Conservation (phyloP, 1,140 invertebrate genomes). For the fruit fly (Drosophila melanogaster) region DNA sequence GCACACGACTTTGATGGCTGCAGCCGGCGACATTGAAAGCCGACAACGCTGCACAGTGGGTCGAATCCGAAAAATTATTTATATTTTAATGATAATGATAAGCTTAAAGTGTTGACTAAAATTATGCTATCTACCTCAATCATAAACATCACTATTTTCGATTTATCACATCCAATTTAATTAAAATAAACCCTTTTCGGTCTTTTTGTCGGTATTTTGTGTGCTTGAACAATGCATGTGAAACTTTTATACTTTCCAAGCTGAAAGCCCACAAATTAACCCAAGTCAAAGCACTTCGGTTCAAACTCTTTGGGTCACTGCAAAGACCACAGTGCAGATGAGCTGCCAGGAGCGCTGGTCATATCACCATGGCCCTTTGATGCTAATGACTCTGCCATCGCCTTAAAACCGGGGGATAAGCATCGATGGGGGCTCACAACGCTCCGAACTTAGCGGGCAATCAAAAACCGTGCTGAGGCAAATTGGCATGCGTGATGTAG, state of each 20-base stretch:
- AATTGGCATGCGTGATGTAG: conserved; percentile 63
- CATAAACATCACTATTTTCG: no score
- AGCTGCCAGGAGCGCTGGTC: conserved; percentile 19
- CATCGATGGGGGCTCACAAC: conserved; percentile 33
- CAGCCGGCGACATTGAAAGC: conserved; percentile 22
- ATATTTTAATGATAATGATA: neutral
- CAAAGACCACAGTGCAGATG: conserved; percentile 25
- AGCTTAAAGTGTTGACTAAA: no score
- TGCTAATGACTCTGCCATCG: conserved; percentile 61
- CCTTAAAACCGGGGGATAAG: conserved; percentile 40
- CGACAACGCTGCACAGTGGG: conserved; percentile 19
- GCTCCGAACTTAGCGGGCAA: conserved; percentile 64
- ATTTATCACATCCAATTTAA: no score
- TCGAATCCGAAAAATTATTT: neutral
- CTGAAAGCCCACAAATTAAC: no score
- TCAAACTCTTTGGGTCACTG: no score
- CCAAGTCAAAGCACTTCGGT: no score
- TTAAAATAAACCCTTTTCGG: no score
- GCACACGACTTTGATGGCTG: conserved; percentile 71
- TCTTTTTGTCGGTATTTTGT: no score
- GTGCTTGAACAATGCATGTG: neutral
- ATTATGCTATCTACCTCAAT: no score
- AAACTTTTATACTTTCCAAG: no score
- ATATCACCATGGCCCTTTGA: conserved; percentile 58
- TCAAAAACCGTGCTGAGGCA: conserved; percentile 54